Base-by-base conservation (phyloP, 2,888 invertebrate genomes). In the Bimastos eiseni region DNA sequence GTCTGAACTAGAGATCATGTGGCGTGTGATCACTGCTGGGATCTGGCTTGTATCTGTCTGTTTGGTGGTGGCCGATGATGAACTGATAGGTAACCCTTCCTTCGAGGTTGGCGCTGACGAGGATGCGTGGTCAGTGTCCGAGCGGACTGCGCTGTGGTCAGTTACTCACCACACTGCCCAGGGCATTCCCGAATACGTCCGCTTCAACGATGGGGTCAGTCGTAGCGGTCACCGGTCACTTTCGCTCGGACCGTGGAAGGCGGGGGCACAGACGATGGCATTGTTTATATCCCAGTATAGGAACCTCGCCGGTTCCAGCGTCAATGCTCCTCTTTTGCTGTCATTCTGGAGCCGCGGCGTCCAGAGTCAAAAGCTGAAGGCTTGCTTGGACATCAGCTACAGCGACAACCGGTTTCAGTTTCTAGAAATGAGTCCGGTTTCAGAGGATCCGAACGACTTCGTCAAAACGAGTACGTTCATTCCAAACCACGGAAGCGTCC, bases 401-500 rank as follows among this genome's bases (percentile, higher is more conserved):
- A 33, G 15, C 21, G 55, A 90, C 41, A 84, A 88, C 55, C 88
- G 90, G 49, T 83, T 88, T 55, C 90, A 89, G 49, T 90, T 89
- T 88, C 88, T 84, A 24, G 36, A 88, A 15, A 34, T 89, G 55
- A 88, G 38, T 36, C 90, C 88, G 37, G 55, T 34, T n/a, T n/a
- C 41, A 13, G 36, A 70, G 19, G 70, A 37, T 30, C 37, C 44
- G 36, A 41, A 33, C 19, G 37, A 4, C 33, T 90, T 90, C 86
- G 90, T 38, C 34, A 44, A 44, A 21, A 86, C 90, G 37, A 86
- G 90, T 41, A 83, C 49, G 17, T 90, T 90, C 41, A 86, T 91
- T 83, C 91, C 91, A 30, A 44, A 41, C 17, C 86, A 91, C 88
- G 91, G 91, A 49, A 33, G 8, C n/a, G 49, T 91, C 41, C 90